Evolutionary conservation across 2,888 invertebrate genomes (phyloP).

Genomic region (Platycnemis pennipes): DNA sequence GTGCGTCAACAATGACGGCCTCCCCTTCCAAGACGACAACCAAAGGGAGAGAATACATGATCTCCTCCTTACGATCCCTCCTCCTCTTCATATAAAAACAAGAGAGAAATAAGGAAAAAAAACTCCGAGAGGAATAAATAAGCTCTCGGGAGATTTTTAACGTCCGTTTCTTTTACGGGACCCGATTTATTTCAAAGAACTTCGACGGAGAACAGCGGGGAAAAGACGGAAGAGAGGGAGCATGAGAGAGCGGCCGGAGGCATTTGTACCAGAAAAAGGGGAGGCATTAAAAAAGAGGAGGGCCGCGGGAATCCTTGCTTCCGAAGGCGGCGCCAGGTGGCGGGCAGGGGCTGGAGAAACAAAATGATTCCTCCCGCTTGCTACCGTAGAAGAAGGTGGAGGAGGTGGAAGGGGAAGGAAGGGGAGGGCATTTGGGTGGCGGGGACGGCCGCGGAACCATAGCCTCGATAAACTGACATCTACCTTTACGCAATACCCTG

Average conservation of each 20-base stretch:
- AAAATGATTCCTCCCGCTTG: neutral
- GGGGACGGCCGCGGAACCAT: too few species aligned
- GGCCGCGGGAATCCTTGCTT: neutral
- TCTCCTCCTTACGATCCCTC: neutral
- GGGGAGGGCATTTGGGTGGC: too few species aligned
- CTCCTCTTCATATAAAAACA: neutral
- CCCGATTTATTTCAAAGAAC: neutral
- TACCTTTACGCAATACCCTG: too few species aligned
- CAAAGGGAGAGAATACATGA: neutral
- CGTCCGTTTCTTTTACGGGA: neutral
- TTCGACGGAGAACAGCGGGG: neutral
- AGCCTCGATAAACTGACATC: too few species aligned
- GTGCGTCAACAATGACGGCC: neutral
- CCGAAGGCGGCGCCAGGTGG: neutral
- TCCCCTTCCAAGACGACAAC: neutral
- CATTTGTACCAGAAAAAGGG: neutral
- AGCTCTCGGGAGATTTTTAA: neutral
- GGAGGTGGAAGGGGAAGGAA: neutral
- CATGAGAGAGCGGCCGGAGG: neutral
- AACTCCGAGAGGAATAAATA: constrained; percentile 3
- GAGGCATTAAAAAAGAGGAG: neutral
- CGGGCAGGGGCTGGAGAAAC: too few species aligned
- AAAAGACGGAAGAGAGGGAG: neutral
- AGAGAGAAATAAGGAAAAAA: too few species aligned
- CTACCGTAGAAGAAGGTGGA: neutral